Evolutionary conservation across 2,797 vertebrate genomes (phyloP).

Genomic region (Squalus acanthias): DNA sequence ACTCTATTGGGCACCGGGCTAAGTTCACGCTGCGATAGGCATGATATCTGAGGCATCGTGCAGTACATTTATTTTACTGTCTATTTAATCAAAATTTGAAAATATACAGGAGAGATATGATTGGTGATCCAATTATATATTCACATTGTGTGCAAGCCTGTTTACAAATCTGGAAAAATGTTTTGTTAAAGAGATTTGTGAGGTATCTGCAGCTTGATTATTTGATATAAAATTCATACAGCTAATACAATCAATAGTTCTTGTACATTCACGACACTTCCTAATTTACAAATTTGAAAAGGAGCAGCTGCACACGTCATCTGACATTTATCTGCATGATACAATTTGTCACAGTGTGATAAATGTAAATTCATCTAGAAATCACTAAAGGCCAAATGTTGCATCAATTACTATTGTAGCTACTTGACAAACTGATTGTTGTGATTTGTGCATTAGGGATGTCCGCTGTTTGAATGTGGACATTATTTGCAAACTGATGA

Average conservation of each 20-base stretch:
- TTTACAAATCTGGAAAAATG: background rate
- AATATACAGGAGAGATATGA: background rate
- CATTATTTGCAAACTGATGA: constrained; percentile 31
- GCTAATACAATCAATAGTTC: background rate
- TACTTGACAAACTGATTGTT: constrained; percentile 28
- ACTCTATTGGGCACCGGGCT: background rate
- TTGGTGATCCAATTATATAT: background rate
- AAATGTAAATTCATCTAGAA: constrained; percentile 17
- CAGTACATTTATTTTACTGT: background rate
- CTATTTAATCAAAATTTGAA: background rate
- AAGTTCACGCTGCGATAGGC: background rate
- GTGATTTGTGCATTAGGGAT: constrained; percentile 16
- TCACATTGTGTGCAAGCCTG: background rate
- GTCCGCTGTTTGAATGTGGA: background rate
- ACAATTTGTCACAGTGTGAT: constrained; percentile 25
- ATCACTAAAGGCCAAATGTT: constrained; percentile 27
- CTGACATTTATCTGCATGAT: constrained; percentile 7
- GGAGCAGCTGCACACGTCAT: constrained; percentile 27
- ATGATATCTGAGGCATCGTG: background rate
- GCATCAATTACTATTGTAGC: constrained; percentile 30
- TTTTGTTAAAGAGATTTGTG: background rate
- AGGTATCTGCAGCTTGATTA: background rate
- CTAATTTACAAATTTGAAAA: constrained; percentile 17
- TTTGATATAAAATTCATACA: background rate
- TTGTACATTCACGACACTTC: background rate